A percentile compares a stretch with the other conserved stretches of the same genome.
Conservation (phyloP, 2,888 invertebrate species). For the Anaspis maculata region DNA sequence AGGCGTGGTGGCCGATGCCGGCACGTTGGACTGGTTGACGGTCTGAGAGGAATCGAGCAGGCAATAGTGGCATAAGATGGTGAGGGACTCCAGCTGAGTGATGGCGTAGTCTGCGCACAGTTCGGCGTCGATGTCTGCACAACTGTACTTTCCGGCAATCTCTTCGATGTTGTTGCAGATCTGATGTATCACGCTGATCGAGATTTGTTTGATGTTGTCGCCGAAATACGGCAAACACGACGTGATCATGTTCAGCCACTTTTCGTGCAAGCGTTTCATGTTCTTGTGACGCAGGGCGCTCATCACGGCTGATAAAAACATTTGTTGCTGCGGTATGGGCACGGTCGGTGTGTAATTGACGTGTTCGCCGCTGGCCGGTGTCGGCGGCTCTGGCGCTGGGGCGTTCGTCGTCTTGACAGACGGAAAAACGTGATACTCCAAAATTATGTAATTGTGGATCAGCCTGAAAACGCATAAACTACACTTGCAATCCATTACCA, state of each 20-base stretch:
- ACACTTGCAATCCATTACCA: no score
- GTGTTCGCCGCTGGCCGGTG: constrained; percentile 36
- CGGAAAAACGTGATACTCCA: constrained; percentile 60
- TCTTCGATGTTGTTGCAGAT: constrained; percentile 68
- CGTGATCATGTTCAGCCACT: constrained; percentile 76
- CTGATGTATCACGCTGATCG: constrained; percentile 70
- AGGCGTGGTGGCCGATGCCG: constrained; percentile 41
- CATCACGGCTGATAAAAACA: constrained; percentile 72
- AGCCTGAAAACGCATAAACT: no score
- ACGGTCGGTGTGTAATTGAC: constrained; percentile 56
- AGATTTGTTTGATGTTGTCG: constrained; percentile 65
- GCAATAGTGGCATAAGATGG: constrained; percentile 72
- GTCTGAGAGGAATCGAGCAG: constrained; percentile 54
- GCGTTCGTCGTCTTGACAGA: constrained; percentile 18
- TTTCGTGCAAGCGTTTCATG: constrained; percentile 65
- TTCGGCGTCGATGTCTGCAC: constrained; percentile 39
- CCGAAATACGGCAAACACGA: constrained; percentile 74
- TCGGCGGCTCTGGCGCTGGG: constrained; percentile 22
- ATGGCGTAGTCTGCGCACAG: constrained; percentile 70
- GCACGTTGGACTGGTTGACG: constrained; percentile 32
- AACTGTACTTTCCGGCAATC: constrained; percentile 39
- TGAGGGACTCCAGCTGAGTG: constrained; percentile 68
- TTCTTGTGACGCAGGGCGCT: constrained; percentile 66
- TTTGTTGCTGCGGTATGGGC: constrained; percentile 68
- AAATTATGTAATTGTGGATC: constrained; percentile 61